Conservation (phyloP, 2,797 vertebrate species). For the Oreochromis mossambicus region DNA sequence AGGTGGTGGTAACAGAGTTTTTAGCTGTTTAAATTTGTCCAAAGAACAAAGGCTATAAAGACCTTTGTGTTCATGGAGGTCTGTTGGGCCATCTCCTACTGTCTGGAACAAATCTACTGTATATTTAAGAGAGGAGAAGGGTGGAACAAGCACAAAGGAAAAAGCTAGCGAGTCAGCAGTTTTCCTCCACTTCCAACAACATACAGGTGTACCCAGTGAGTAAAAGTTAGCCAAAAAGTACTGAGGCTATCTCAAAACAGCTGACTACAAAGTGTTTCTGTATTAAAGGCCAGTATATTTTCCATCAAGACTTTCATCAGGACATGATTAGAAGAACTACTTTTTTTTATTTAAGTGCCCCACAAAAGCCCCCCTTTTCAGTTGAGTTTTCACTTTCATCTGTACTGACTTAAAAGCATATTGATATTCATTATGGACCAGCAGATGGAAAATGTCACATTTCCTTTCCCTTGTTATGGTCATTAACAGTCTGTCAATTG, state of each 20-base stretch:
- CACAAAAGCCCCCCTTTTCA: constrained; percentile 20
- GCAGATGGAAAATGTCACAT: constrained; percentile 59
- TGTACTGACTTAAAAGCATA: constrained; percentile 50
- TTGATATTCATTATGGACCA: constrained; percentile 55
- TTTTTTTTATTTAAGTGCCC: constrained; percentile 42
- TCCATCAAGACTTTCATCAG: constrained; percentile 41
- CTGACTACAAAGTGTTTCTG: constrained; percentile 45
- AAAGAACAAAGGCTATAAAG: constrained; percentile 16
- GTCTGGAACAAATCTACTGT: constrained; percentile 22
- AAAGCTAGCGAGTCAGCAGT: constrained; percentile 35
- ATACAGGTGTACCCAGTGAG: constrained; percentile 23
- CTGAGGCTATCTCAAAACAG: constrained; percentile 38
- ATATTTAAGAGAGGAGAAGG: neutral
- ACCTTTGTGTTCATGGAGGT: constrained; percentile 6
- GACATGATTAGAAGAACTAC: constrained; percentile 49
- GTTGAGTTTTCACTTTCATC: constrained; percentile 44
- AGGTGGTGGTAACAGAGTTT: neutral
- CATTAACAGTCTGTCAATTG: constrained; percentile 50
- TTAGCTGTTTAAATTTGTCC: constrained; percentile 7
- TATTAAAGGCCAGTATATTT: constrained; percentile 50
- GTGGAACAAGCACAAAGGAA: neutral
- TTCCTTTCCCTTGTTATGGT: constrained; percentile 33
- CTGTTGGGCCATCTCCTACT: constrained; percentile 5
- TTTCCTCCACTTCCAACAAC: constrained; percentile 33
- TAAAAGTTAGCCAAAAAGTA: constrained; percentile 6